Evolutionary conservation across 2,797 vertebrate genomes (phyloP), one percentile per base, ranked within the genome.

Genomic region (Aselliscus stoliczkanus): DNA sequence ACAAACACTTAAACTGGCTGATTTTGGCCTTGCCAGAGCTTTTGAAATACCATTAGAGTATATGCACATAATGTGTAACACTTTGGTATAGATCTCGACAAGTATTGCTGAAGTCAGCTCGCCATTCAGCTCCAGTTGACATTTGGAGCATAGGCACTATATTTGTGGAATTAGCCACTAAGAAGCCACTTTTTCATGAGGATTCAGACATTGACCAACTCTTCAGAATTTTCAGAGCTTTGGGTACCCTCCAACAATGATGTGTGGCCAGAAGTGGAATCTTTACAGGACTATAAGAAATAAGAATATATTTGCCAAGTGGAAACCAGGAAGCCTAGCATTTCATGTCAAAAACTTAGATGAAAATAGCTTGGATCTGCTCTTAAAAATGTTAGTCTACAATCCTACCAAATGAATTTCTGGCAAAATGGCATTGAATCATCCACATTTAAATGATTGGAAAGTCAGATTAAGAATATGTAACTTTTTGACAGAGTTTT

Each of bases 121-220:
- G 99, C 42, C 99, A 99, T 93, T 99, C 99, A 0, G 99, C 99
- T 47, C 99, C 99, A 0, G 99, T 99, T 1, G 99, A 99, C 20
- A 98, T 99, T 56, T 99, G 99, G 99, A 99, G 99, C 97, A 99
- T 99, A 82, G 99, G 99, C 1, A 99, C 99, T 67, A 99, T 99
- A 98, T 99, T 99, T 98, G 99, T 99, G 10, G 99, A 99, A 95
- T 98, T 99, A 34, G 99, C 99, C 50, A 99, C 99, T 18, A 99
- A 99, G 98, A 99, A 99, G 95, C 99, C 99, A 0, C 98, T 99
- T 89, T 99, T 99, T 98, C 99, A 99, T 0, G 99, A 99, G 50
- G 99, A 99, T 97, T 99, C 99, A 0, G 99, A 99, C 98, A 99
- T 99, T 25, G 99, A 99, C 97, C 99, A 99, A 95, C 99, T 99